phyloP scores from a whole-genome alignment of 2,797 vertebrate species.

The Sylvia borin region DNA sequence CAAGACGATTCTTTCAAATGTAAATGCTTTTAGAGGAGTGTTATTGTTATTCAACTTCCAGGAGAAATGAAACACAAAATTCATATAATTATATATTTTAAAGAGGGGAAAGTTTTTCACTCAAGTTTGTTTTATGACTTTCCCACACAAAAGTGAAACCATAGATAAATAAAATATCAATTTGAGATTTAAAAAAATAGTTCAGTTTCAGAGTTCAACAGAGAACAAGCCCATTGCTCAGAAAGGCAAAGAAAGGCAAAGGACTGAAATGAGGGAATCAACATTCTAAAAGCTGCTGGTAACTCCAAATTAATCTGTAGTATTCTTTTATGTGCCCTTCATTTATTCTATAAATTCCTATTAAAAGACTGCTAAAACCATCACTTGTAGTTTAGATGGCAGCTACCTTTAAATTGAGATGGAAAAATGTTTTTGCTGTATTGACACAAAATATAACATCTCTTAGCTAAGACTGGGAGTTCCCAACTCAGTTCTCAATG shows the following conservation, averaged over 20 bases:
- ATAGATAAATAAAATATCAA: slow-evolving; percentile 34
- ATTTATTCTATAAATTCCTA: not conserved
- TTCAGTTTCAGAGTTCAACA: not conserved
- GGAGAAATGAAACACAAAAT: slow-evolving; percentile 61
- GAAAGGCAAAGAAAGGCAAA: slow-evolving; percentile 2
- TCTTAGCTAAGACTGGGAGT: not conserved
- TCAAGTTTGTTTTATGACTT: slow-evolving; percentile 49
- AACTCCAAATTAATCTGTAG: not conserved
- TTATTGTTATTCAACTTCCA: slow-evolving; percentile 60
- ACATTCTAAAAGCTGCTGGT: not conserved
- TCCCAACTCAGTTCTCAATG: not conserved
- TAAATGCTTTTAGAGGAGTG: slow-evolving; percentile 49
- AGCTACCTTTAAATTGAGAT: not conserved
- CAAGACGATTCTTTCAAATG: slow-evolving; percentile 5
- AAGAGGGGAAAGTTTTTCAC: slow-evolving; percentile 46
- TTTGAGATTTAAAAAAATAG: slow-evolving; percentile 13
- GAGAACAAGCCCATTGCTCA: not conserved
- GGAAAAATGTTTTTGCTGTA: not conserved
- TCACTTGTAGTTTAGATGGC: not conserved
- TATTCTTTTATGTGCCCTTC: not conserved
- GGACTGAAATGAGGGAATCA: slow-evolving; percentile 4
- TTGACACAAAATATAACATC: not conserved
- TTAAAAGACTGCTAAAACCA: not conserved
- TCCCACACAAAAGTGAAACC: not conserved
- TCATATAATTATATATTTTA: slow-evolving; percentile 62